Conservation (phyloP, 1,140 invertebrate genomes). For the Augochlora pura region DNA sequence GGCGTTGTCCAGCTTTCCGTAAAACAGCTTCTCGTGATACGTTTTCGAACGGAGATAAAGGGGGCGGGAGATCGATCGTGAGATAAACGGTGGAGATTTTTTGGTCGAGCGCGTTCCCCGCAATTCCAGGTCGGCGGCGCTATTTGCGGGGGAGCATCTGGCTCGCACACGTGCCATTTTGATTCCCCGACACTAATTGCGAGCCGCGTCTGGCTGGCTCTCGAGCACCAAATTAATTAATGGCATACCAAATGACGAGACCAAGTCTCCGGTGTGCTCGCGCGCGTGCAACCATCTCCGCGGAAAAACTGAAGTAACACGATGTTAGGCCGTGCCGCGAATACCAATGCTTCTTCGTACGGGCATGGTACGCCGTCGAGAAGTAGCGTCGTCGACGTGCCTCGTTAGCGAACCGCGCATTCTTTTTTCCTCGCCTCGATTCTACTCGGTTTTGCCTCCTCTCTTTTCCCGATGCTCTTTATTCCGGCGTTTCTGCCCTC, state of each 20-base stretch:
- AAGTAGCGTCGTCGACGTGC: conserved; percentile 5
- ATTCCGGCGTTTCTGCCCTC: too few species aligned
- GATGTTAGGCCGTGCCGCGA: conserved; percentile 31
- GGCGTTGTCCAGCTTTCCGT: neutral
- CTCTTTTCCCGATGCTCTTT: too few species aligned
- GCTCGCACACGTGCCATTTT: neutral
- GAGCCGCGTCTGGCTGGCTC: conserved; percentile 30
- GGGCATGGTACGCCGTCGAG: conserved; percentile 3
- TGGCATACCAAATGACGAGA: conserved; percentile 50
- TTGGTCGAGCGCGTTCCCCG: neutral
- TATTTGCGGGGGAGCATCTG: neutral
- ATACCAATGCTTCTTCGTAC: conserved; percentile 31
- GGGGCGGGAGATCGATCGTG: too few species aligned
- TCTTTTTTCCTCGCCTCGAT: neutral
- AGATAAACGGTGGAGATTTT: too few species aligned
- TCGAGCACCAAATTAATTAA: conserved; percentile 46
- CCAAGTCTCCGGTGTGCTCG: neutral
- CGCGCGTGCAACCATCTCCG: neutral
- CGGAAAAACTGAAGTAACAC: conserved; percentile 36
- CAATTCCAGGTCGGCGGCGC: neutral
- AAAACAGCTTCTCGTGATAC: neutral
- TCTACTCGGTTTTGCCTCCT: too few species aligned
- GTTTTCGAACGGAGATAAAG: too few species aligned
- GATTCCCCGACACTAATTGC: conserved; percentile 44
- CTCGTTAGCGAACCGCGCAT: conserved; percentile 12